Evolutionary conservation across 2,797 vertebrate genomes (phyloP), one percentile per base, ranked within the genome.

Genomic region (Bradypodion pumilum): DNA sequence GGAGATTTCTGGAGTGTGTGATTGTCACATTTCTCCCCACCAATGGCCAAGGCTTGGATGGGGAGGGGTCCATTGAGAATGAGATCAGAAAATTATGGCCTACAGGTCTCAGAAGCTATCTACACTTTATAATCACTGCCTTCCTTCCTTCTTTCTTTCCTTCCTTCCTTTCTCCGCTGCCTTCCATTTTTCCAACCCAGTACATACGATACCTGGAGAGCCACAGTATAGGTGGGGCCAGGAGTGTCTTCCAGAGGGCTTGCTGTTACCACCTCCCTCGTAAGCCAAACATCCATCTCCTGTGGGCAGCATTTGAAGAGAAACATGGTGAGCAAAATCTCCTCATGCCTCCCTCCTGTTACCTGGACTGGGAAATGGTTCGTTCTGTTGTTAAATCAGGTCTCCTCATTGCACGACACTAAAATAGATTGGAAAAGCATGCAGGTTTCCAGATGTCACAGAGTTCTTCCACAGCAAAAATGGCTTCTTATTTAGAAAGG

Each of bases 251-350:
- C 85, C 95, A 90, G 80, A 82, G 97, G n/a, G 97, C 97, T 44
- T 98, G 97, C 82, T 94, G 96, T 81, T 89, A 96, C 82, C 97
- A 98, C 90, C 92, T 98, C 79, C 94, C 94, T 1, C 79, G 94
- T 56, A 97, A 97, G 80, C 97, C 96, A 89, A 97, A 94, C 94
- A 95, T 97, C 90, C 97, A 97, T 89, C 94, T 98, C 90, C 95
- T 97, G 37, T 97, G 97, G 97, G 96, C 97, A 0, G 96, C 95
- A 15, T 98, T 97, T 35, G 97, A 98, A 90, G 97, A 98, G 92
- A 95, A 96, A 78, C 96, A 97, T 2, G 97, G 97, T 98, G 66
- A 63, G 82, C 5, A 10, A 2, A 3, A 5, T 7, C 10, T n/a
- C 6, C 19, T 15, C 40, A 2, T 59, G 7, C 46, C 37, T 15